Percentiles rank a stretch among this genome's conserved stretches.
These are phyloP conservation scores for Zaprionus davidi DNA, from an alignment of 1,140 invertebrate species.

Conservation along the genomic window DNA sequence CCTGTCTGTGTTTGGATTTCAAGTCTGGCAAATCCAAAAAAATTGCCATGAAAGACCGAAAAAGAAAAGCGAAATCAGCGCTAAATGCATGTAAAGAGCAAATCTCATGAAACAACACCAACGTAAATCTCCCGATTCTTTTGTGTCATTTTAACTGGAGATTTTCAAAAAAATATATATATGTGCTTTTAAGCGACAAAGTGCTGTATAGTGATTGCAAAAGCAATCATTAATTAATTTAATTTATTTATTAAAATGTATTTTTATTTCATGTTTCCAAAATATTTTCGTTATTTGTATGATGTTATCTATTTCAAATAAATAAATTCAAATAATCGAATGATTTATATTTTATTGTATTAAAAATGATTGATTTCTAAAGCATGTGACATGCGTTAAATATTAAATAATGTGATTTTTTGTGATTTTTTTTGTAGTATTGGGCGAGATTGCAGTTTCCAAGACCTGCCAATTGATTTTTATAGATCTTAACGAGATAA, in stretches of 20 bases:
- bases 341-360: no score
- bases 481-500: no score
- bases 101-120: constrained; percentile 65
- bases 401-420: no score
- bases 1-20: constrained; percentile 77
- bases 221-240: neutral
- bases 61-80: constrained; percentile 10
- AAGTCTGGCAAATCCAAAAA: constrained; percentile 63
- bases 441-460: no score
- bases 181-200: neutral
- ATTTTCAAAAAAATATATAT: constrained; percentile 34
- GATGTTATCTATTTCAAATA: no score
- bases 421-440: no score
- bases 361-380: no score
- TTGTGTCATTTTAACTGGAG: constrained; percentile 44
- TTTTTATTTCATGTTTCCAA: no score
- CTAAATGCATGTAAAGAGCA: constrained; percentile 51
- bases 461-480: no score
- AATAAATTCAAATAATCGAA: no score
- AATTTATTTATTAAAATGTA: neutral
- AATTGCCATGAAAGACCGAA: constrained; percentile 15
- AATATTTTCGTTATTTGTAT: no score
- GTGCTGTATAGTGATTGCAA: neutral
- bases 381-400: no score
- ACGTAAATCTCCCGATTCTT: constrained; percentile 61